Percentiles rank a stretch among this genome's conserved stretches.
phyloP scores from a whole-genome alignment of 2,113 vertebrate genomes.

The Stegastes partitus region DNA sequence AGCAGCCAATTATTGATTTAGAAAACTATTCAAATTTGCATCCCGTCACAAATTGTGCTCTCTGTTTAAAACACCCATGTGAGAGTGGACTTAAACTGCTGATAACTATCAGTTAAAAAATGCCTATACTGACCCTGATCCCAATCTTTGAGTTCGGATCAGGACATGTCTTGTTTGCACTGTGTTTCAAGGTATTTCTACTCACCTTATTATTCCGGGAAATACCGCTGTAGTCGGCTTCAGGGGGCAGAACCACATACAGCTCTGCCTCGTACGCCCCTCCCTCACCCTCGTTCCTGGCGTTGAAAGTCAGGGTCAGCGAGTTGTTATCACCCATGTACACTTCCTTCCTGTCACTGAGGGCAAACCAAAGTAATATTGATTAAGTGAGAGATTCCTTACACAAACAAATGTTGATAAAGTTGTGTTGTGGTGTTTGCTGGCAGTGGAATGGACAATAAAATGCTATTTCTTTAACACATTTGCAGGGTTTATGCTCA shows the following conservation, averaged over 20 bases:
- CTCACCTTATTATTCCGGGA: conserved; percentile 90
- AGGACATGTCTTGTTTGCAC: background rate
- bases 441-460: conserved; percentile 5
- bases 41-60: too few species aligned
- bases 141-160: too few species aligned
- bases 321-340: conserved; percentile 91
- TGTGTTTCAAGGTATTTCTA: background rate
- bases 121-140: too few species aligned
- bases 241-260: conserved; percentile 88
- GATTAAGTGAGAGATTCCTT: conserved; percentile 19
- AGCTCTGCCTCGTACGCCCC: conserved; percentile 94
- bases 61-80: too few species aligned
- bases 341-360: conserved; percentile 88
- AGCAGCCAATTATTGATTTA: too few species aligned
- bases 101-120: too few species aligned
- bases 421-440: conserved; percentile 7
- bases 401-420: conserved; percentile 19
- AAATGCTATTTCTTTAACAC: conserved; percentile 18
- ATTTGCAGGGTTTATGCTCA: background rate
- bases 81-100: too few species aligned
- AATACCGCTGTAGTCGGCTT: conserved; percentile 92
- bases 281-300: conserved; percentile 90
- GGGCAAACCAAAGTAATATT: conserved; percentile 5
- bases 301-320: conserved; percentile 90
- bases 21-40: too few species aligned